These are phyloP conservation scores for Leucozona laternaria DNA, from an alignment of 2,888 invertebrate species.

Conservation along the genomic window DNA sequence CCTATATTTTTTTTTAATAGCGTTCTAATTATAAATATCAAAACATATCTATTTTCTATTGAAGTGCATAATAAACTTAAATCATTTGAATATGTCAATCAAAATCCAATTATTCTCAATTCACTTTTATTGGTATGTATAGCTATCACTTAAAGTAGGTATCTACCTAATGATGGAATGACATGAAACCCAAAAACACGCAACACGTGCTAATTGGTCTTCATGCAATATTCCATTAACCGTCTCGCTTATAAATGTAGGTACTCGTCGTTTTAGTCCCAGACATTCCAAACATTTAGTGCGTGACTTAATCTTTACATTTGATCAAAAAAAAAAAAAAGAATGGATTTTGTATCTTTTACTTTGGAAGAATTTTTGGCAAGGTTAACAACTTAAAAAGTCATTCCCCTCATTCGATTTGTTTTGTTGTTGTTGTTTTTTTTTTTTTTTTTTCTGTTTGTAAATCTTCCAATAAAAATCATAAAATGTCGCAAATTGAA, in stretches of 20 bases:
- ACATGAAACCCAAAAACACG: constrained; percentile 26
- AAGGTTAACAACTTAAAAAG: constrained; percentile 50
- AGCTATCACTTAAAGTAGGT: constrained; percentile 33
- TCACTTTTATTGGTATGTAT: background rate
- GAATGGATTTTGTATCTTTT: constrained; percentile 12
- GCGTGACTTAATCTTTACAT: constrained; percentile 28
- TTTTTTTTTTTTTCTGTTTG: constrained; percentile 5
- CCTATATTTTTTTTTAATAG: background rate
- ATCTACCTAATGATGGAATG: constrained; percentile 9
- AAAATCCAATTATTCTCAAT: constrained; percentile 45
- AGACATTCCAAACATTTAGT: constrained; percentile 8
- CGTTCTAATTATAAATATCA: background rate
- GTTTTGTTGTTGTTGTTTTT: background rate
- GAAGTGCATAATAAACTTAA: background rate
- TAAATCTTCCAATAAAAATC: constrained; percentile 35
- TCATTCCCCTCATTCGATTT: constrained; percentile 46
- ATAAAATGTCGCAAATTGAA: constrained; percentile 48
- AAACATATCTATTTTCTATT: background rate
- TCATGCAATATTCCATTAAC: background rate
- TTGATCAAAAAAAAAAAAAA: background rate
- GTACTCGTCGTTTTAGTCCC: background rate
- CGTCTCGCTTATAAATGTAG: background rate
- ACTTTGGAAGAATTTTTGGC: constrained; percentile 16
- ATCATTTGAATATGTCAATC: constrained; percentile 33
- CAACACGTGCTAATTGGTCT: constrained; percentile 47